Evolutionary conservation across 2,113 vertebrate genomes (phyloP).

Genomic region (Oryzias javanicus): DNA sequence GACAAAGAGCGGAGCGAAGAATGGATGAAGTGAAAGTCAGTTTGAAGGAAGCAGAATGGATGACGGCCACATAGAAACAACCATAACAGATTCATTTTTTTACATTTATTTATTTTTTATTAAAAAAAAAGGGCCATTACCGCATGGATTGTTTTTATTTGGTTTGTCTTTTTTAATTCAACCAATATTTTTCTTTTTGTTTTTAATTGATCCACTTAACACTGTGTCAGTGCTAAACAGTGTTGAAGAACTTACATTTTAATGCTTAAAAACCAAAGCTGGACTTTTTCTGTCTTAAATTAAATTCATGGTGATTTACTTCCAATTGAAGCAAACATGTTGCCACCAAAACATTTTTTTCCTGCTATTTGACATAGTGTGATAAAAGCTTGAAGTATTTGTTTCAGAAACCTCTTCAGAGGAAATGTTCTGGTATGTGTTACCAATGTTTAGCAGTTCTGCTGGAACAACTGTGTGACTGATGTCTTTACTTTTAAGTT

Average conservation of each 20-base stretch:
- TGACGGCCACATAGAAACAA: constrained; percentile 12
- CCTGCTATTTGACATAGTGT: too few species aligned
- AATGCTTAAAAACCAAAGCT: too few species aligned
- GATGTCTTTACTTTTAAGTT: constrained; percentile 3
- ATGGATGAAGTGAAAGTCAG: neutral
- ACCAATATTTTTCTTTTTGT: neutral
- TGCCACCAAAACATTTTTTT: too few species aligned
- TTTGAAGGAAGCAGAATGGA: constrained; percentile 9
- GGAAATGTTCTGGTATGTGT: constrained; percentile 23
- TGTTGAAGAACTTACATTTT: too few species aligned
- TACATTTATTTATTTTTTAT: neutral
- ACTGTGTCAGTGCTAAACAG: too few species aligned
- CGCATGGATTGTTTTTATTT: neutral
- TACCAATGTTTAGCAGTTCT: constrained; percentile 2
- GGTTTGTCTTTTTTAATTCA: neutral
- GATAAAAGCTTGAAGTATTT: neutral
- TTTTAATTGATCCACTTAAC: neutral
- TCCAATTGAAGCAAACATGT: too few species aligned
- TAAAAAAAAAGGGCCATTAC: constrained; percentile 2
- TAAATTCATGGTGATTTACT: too few species aligned
- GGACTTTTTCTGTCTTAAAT: too few species aligned
- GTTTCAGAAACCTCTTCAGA: neutral
- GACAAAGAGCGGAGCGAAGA: constrained; percentile 11
- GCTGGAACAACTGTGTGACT: constrained; percentile 15
- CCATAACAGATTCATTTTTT: constrained; percentile 13